These are phyloP conservation scores for Melanotaenia trifasciata DNA, from an alignment of 2,797 vertebrate species.

Conservation along the genomic window DNA sequence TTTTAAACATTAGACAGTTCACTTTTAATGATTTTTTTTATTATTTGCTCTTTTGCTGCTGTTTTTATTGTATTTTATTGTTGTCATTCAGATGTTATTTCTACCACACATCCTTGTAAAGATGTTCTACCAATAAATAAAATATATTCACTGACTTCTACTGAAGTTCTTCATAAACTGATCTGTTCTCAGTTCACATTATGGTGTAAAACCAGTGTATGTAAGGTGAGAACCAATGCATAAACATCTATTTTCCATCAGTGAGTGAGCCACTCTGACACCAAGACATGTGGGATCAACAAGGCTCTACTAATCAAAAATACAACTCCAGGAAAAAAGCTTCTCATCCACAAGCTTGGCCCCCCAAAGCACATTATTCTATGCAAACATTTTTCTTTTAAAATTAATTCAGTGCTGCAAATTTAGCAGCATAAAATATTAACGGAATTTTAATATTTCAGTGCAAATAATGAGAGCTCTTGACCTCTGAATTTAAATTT, in stretches of 20 bases:
- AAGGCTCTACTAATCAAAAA: slow-evolving; percentile 30
- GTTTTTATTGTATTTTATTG: no score
- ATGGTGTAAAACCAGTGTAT: not conserved
- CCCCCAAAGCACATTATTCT: slow-evolving; percentile 45
- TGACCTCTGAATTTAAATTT: slow-evolving; percentile 83
- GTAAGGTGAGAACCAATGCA: slow-evolving; percentile 4
- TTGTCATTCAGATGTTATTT: no score
- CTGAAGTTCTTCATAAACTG: no score
- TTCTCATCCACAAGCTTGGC: slow-evolving; percentile 35
- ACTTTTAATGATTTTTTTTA: no score
- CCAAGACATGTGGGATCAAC: slow-evolving; percentile 10
- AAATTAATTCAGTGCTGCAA: slow-evolving; percentile 70
- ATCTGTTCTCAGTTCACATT: not conserved
- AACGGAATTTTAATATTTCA: slow-evolving; percentile 81
- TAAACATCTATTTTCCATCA: not conserved
- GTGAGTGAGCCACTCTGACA: slow-evolving; percentile 34
- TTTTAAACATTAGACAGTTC: no score
- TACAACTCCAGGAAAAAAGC: slow-evolving; percentile 41
- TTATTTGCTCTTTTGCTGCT: no score
- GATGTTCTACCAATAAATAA: no score
- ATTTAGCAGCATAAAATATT: slow-evolving; percentile 79
- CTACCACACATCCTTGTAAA: no score
- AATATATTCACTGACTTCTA: not conserved
- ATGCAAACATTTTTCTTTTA: slow-evolving; percentile 68
- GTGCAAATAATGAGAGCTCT: slow-evolving; percentile 79